These are phyloP conservation scores for Mallotus villosus DNA, from an alignment of 2,797 vertebrate species.

Conservation along the genomic window DNA sequence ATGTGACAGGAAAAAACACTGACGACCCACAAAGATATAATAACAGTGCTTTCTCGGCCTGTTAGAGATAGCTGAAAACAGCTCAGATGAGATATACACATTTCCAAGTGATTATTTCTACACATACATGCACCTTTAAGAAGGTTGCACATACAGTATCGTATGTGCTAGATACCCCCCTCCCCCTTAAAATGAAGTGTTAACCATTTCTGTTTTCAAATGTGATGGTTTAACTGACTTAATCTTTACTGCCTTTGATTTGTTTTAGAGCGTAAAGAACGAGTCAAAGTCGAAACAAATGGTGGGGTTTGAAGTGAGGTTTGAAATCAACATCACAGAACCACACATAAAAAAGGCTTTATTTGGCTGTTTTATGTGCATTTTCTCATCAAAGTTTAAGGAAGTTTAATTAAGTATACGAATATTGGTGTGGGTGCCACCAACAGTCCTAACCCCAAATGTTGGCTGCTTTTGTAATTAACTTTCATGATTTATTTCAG, in stretches of 20 bases:
- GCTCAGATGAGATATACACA: neutral
- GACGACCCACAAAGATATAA: neutral
- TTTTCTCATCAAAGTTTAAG: conserved; percentile 14
- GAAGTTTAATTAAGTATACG: conserved; percentile 32
- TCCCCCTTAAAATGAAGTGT: neutral
- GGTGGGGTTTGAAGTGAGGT: conserved; percentile 19
- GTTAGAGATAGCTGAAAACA: too few species aligned
- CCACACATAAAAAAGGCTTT: conserved; percentile 21
- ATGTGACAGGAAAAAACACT: conserved; percentile 32
- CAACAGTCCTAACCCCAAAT: conserved; percentile 18
- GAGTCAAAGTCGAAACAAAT: conserved; percentile 27
- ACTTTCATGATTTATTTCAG: neutral
- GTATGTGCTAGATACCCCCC: too few species aligned
- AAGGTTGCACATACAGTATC: neutral
- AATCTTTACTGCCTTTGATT: neutral
- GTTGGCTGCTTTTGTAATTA: conserved; percentile 9
- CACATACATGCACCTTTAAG: too few species aligned
- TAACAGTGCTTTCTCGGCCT: neutral
- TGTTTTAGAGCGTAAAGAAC: neutral
- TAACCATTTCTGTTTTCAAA: neutral
- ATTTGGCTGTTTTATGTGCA: conserved; percentile 19
- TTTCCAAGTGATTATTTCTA: conserved; percentile 1
- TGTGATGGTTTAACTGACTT: neutral
- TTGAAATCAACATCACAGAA: conserved; percentile 35
- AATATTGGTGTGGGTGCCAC: conserved; percentile 14